Evolutionary conservation across 2,888 invertebrate species (phyloP), one percentile per base, ranked within the genome.

Genomic region (Eumerus sabulonum): DNA sequence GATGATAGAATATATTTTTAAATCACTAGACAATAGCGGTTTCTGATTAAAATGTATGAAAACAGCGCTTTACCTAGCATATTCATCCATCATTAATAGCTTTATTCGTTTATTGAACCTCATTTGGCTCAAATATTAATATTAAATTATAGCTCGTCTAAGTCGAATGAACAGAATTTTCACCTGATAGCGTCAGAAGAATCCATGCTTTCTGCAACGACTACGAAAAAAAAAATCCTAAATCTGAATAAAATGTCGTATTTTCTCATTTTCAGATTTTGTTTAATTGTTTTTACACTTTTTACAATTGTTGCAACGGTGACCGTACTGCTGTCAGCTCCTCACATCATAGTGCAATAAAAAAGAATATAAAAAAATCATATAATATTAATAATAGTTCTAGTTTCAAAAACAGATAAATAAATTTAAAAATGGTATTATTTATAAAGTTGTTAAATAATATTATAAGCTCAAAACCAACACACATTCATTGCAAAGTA

Each of bases 281-380:
- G 98, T 91, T 92, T 98, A 90, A 95, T 96, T 91, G 94, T 97
- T 88, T 98, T 98, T 92, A 96, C 96, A 82, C 91, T 96, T 90
- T 97, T 97, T 91, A 97, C 97, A 87, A 93, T 97, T 89, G 94
- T 96, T 88, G 96, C 97, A 85, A 97, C 97, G 85, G 94, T 96
- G 86, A 95, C 96, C 84, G 97, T 97, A 88, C 91, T 97, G 86
- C 92, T 95, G 85, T 96, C 96, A 84, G 97, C 97, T 86, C 97
- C 97, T 84, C 97, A 97, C 90, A 96, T 97, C 90, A 96, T 97
- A 90, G 97, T 97, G 90, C 96, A 96, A 92, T 96, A 93, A 92
- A 79, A 82, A 59, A 79, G 81, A n/a, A n/a, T n/a, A 77, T 66
- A 71, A 76, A 84, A 82, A 82, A 83, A 82, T 82, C 82, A 82